Base-by-base conservation (phyloP, 1,140 invertebrate species). In the Sitophilus oryzae region DNA sequence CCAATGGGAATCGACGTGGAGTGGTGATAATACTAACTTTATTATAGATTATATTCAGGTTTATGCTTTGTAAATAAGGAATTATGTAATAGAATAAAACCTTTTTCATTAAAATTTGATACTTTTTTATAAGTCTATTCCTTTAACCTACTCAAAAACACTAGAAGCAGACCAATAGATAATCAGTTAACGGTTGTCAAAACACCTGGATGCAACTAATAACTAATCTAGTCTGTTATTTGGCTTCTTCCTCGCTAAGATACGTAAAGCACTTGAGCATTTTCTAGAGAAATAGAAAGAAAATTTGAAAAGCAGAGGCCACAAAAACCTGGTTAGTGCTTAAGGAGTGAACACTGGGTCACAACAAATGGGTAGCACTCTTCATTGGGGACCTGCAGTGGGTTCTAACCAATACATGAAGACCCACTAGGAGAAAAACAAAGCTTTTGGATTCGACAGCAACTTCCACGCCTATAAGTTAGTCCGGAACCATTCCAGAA, bases 171-270 rank as follows among this genome's bases (percentile, higher is more conserved):
- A n/a, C n/a, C n/a, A n/a, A n/a, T n/a, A n/a, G n/a, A n/a, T n/a
- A n/a, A n/a, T n/a, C n/a, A n/a, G n/a, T n/a, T n/a, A n/a, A n/a
- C n/a, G n/a, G n/a, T n/a, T n/a, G n/a, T n/a, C n/a, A n/a, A n/a
- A n/a, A n/a, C n/a, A n/a, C n/a, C n/a, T n/a, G n/a, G n/a, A n/a
- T n/a, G n/a, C n/a, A n/a, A n/a, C n/a, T n/a, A n/a, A n/a, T n/a
- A n/a, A n/a, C n/a, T n/a, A n/a, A n/a, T n/a, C n/a, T 85, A 83
- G 79, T 84, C 85, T 67, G 80, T 78, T 15, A 75, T 82, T 53
- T 83, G 81, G 80, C 52, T 82, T 52, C 70, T 83, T 71, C 82
- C 82, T 0, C 68, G 72, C 1, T 65, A 73, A 57, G 80, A 80
- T 56, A 49, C 58, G 0, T 82, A 82, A 61, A 78, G 81, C 10